These are phyloP conservation scores for Antrozous pallidus DNA, from an alignment of 2,797 vertebrate species.

Conservation along the genomic window DNA sequence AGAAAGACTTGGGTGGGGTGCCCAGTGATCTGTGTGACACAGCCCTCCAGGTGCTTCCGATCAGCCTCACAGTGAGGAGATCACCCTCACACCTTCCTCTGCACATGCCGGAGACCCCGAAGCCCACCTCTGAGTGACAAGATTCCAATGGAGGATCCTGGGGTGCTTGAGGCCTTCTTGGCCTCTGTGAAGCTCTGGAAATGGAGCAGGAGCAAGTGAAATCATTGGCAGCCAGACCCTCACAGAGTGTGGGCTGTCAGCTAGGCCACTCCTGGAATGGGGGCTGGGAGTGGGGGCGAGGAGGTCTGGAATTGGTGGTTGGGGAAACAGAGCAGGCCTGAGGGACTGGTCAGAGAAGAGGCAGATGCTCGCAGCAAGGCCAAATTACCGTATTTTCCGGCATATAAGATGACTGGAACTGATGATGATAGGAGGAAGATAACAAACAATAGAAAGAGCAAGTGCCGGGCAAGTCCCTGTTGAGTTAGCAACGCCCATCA, in stretches of 20 bases:
- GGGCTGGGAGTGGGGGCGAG: neutral
- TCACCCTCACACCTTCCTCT: neutral
- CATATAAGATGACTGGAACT: too few species aligned
- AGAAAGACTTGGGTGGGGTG: neutral
- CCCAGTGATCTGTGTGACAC: fast-evolving
- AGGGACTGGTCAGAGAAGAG: neutral
- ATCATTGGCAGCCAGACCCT: too few species aligned
- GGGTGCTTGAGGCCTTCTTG: neutral
- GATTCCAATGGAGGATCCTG: neutral
- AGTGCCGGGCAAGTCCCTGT: too few species aligned
- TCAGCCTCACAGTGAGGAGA: neutral
- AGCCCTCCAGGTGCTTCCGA: neutral
- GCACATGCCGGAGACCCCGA: fast-evolving
- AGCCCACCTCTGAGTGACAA: neutral
- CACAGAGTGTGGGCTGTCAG: neutral
- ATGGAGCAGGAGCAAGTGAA: neutral
- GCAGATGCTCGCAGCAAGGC: neutral
- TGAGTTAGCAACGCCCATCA: too few species aligned
- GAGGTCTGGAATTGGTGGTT: neutral
- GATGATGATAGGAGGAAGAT: too few species aligned
- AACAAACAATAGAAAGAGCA: too few species aligned
- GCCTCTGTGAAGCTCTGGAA: neutral
- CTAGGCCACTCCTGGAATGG: neutral
- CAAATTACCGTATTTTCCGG: too few species aligned
- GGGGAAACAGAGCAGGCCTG: neutral